phyloP scores from a whole-genome alignment of 2,888 invertebrate species.

The Patella caerulea region DNA sequence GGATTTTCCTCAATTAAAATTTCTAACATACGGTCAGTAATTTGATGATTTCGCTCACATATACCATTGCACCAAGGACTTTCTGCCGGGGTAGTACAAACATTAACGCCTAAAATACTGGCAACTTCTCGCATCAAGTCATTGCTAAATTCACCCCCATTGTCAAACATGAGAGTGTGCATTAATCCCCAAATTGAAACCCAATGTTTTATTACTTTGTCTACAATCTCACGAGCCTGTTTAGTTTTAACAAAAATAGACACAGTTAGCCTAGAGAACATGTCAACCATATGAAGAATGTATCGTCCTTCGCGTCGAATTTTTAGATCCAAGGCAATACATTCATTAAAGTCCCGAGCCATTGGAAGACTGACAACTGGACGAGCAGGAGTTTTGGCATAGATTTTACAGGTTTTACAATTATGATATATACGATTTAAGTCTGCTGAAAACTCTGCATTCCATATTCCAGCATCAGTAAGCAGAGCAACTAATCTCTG shows the following conservation, averaged over 20 bases:
- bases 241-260: too few relatives aligned
- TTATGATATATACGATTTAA: neutral
- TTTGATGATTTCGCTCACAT: neutral
- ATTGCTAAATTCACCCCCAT: conserved; percentile 27
- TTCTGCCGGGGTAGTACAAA: conserved; percentile 31
- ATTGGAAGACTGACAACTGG: neutral
- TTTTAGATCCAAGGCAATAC: neutral
- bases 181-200: too few relatives aligned
- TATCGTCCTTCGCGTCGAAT: too few relatives aligned
- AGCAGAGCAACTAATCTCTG: neutral
- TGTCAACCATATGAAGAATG: too few relatives aligned
- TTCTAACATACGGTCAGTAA: conserved; percentile 22
- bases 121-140: conserved; percentile 32
- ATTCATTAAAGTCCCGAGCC: neutral
- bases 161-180: too few relatives aligned
- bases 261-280: too few relatives aligned
- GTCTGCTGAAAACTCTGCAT: neutral
- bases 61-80: conserved; percentile 16
- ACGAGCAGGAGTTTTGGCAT: neutral
- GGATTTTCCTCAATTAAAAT: conserved; percentile 17
- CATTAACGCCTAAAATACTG: conserved; percentile 23
- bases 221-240: too few relatives aligned
- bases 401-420: neutral
- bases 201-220: too few relatives aligned
- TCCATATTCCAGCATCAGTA: neutral